A percentile compares a stretch with the other conserved stretches of the same genome.
These are phyloP conservation scores for Baccha elongata DNA, from an alignment of 2,888 invertebrate species.

Conservation along the genomic window DNA sequence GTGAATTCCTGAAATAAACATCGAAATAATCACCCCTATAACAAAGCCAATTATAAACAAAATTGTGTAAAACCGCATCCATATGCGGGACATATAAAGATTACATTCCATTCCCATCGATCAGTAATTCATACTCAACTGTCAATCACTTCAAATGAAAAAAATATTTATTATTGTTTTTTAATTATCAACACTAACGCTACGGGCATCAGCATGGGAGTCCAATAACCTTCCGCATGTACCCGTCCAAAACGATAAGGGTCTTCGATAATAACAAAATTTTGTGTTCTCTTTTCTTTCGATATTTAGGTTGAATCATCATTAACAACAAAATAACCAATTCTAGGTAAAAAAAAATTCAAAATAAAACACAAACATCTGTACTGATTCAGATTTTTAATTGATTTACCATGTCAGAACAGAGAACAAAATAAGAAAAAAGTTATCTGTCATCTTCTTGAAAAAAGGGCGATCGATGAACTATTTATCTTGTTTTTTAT, in stretches of 20 bases:
- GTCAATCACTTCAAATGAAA: slow-evolving; percentile 56
- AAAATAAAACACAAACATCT: slow-evolving; percentile 23
- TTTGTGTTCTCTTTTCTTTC: slow-evolving; percentile 2
- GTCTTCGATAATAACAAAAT: slow-evolving; percentile 15
- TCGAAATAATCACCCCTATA: not conserved
- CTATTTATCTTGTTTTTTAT: not conserved
- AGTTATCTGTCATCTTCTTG: slow-evolving; percentile 51
- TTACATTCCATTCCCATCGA: slow-evolving; percentile 6
- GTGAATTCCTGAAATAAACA: no score
- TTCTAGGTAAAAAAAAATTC: slow-evolving; percentile 4
- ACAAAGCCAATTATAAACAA: not conserved
- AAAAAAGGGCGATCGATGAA: slow-evolving; percentile 15
- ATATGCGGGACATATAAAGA: slow-evolving; percentile 4
- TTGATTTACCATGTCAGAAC: slow-evolving; percentile 67
- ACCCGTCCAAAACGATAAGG: slow-evolving; percentile 30
- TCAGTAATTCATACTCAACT: slow-evolving; percentile 42
- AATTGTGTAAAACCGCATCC: not conserved
- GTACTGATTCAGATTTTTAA: slow-evolving; percentile 63
- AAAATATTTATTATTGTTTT: slow-evolving; percentile 56
- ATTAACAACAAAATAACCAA: slow-evolving; percentile 10
- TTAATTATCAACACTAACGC: slow-evolving; percentile 55
- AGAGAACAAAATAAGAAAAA: slow-evolving; percentile 8
- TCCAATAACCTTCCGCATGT: slow-evolving; percentile 47
- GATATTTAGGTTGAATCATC: not conserved
- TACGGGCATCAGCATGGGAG: slow-evolving; percentile 42